Percentiles rank a stretch among this genome's conserved stretches.
Evolutionary conservation across 2,888 invertebrate species (phyloP).

Genomic region (Melinaea marsaeus): DNA sequence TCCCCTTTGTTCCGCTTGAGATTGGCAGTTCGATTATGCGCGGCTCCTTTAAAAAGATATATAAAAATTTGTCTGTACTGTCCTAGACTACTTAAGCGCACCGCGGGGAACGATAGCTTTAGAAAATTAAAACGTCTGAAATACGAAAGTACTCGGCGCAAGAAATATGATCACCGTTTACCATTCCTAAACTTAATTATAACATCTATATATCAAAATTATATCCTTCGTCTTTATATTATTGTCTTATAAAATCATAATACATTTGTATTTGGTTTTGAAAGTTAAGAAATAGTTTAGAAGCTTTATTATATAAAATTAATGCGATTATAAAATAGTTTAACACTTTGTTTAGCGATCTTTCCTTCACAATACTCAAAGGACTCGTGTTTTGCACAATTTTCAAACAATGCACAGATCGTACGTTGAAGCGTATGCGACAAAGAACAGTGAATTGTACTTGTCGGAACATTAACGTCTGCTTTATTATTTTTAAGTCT

Average conservation of each 20-base stretch:
- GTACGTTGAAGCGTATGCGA: conserved; percentile 31
- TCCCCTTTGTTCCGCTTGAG: conserved; percentile 59
- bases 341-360: not conserved
- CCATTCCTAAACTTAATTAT: conserved; percentile 35
- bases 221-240: not conserved
- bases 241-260: not conserved
- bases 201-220: conserved; percentile 13
- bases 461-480: conserved; percentile 48
- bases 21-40: conserved; percentile 76
- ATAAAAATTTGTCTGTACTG: conserved; percentile 71
- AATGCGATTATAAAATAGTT: too few relatives aligned
- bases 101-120: conserved; percentile 54
- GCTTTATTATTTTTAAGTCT: conserved; percentile 74
- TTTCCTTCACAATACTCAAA: not conserved
- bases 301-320: too few relatives aligned
- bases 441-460: conserved; percentile 48
- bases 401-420: conserved; percentile 15
- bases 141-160: conserved; percentile 50
- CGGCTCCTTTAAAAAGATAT: conserved; percentile 62
- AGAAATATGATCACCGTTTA: conserved; percentile 52
- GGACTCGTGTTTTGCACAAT: conserved; percentile 6
- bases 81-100: conserved; percentile 69
- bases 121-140: conserved; percentile 65
- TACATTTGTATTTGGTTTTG: too few relatives aligned
- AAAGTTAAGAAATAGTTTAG: too few relatives aligned